These are phyloP conservation scores for Macheiramphus alcinus DNA, from an alignment of 2,113 vertebrate species.

Conservation along the genomic window DNA sequence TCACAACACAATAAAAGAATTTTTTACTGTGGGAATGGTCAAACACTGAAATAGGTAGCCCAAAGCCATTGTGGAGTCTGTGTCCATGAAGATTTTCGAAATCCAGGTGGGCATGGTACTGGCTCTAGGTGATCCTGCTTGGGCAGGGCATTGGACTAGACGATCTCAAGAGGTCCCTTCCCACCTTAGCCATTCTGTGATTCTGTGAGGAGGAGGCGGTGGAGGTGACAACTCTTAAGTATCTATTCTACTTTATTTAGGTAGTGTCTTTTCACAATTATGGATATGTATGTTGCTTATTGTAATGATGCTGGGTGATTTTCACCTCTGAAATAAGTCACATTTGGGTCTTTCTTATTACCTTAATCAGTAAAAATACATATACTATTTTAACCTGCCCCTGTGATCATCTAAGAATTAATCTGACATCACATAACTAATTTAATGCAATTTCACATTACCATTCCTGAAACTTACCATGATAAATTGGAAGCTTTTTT, in stretches of 20 bases:
- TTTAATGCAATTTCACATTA: slow-evolving; percentile 51
- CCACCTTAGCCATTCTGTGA: not conserved
- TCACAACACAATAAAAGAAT: not conserved
- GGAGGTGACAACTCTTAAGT: not conserved
- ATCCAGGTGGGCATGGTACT: not conserved
- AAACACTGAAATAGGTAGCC: not conserved
- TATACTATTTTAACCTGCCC: slow-evolving; percentile 48
- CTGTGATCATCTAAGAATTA: slow-evolving; percentile 51
- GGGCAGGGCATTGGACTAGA: not conserved
- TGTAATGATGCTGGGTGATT: not conserved
- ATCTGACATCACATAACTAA: slow-evolving; percentile 44
- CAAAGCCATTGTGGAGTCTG: not conserved
- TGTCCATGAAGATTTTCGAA: not conserved
- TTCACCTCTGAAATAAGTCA: not conserved
- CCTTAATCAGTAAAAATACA: slow-evolving; percentile 49
- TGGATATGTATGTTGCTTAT: not conserved
- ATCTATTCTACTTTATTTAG: not conserved
- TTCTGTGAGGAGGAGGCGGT: not conserved
- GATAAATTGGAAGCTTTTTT: slow-evolving; percentile 55
- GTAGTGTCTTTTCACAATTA: not conserved
- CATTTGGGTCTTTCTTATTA: slow-evolving; percentile 17
- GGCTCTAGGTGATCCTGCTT: not conserved
- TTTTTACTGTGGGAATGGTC: not conserved
- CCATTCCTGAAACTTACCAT: slow-evolving; percentile 29
- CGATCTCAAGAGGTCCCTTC: not conserved